These are phyloP conservation scores for Brachypterus glaber DNA, from an alignment of 2,888 invertebrate species.

Conservation along the genomic window DNA sequence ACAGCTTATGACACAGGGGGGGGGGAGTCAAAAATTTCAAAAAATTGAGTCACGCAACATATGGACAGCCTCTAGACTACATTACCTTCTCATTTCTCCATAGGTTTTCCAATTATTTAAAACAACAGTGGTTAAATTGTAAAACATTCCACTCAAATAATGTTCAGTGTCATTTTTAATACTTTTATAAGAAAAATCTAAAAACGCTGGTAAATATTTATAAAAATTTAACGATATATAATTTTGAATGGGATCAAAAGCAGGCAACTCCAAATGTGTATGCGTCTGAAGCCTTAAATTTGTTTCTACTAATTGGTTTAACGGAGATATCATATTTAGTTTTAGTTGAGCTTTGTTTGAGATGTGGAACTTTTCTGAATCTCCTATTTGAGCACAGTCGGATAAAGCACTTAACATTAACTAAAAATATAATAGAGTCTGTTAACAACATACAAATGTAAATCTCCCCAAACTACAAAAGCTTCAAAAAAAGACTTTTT, in stretches of 20 bases:
- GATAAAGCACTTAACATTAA: constrained; percentile 33
- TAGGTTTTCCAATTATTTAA: constrained; percentile 97
- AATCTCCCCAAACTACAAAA: too few relatives aligned
- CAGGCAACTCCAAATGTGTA: constrained; percentile 72
- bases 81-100: constrained; percentile 80
- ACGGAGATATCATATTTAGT: constrained; percentile 53
- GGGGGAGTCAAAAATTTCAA: too few relatives aligned
- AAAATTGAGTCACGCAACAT: too few relatives aligned
- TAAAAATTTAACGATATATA: constrained; percentile 32
- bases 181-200: constrained; percentile 37
- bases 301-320: constrained; percentile 84
- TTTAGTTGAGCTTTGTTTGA: constrained; percentile 43
- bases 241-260: constrained; percentile 38
- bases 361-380: constrained; percentile 34
- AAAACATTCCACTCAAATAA: constrained; percentile 90
- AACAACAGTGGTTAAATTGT: constrained; percentile 94
- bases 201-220: constrained; percentile 30
- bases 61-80: too few relatives aligned
- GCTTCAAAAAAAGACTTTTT: too few relatives aligned
- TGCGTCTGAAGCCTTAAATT: constrained; percentile 88
- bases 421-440: constrained; percentile 25
- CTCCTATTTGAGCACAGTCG: constrained; percentile 29
- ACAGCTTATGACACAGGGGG: too few relatives aligned
- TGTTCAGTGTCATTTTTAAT: constrained; percentile 58
- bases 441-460: constrained; percentile 7